Evolutionary conservation across 2,797 vertebrate species (phyloP).

Genomic region (Anguilla obscura): DNA sequence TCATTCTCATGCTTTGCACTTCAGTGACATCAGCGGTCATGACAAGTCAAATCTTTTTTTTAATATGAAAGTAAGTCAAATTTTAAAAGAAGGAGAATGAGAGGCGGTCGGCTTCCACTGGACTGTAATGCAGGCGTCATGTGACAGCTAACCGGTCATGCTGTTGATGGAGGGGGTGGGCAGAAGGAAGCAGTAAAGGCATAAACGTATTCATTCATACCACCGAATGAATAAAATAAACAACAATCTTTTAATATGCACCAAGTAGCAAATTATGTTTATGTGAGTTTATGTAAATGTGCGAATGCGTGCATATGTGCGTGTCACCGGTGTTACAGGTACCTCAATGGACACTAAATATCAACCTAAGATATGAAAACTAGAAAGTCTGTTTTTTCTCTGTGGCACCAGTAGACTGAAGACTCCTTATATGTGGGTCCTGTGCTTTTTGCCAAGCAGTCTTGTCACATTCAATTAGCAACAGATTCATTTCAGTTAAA

Average conservation of each 20-base stretch:
- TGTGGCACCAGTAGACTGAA: background rate
- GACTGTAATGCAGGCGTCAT: background rate
- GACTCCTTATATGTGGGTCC: background rate
- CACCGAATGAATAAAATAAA: background rate
- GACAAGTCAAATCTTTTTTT: slow-evolving; percentile 24
- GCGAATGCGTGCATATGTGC: background rate
- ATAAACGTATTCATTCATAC: background rate
- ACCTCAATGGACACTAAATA: background rate
- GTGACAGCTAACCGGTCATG: background rate
- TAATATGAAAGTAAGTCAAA: slow-evolving; percentile 13
- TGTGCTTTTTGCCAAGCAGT: background rate
- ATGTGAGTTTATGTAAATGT: background rate
- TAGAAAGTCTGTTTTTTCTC: background rate
- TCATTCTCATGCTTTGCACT: background rate
- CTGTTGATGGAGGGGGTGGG: background rate
- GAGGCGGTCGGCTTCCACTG: background rate
- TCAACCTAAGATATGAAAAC: background rate
- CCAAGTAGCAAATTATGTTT: background rate
- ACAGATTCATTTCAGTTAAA: background rate
- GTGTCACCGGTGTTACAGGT: background rate
- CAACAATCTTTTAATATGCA: background rate
- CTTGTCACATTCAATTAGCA: background rate
- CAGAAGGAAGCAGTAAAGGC: background rate
- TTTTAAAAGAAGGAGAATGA: slow-evolving; percentile 6
- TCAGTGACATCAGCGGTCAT: slow-evolving; percentile 16